These are phyloP conservation scores for Anneissia japonica DNA, from an alignment of 35 echinoderm and acorn worm genomes.

Conservation along the genomic window DNA sequence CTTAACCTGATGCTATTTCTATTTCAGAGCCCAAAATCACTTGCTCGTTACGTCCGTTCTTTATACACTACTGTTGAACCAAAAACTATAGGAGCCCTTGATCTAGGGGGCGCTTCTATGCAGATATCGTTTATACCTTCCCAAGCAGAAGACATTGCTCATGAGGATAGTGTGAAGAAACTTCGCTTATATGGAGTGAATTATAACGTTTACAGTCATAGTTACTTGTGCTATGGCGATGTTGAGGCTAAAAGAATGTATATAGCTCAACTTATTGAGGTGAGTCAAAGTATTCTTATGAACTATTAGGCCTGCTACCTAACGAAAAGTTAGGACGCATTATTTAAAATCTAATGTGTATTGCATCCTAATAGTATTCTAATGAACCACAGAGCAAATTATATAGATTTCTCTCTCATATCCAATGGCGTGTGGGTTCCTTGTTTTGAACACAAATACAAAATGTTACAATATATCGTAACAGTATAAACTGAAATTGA, in stretches of 20 bases:
- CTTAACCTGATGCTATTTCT: no score
- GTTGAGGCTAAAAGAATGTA: not conserved
- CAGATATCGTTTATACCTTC: conserved; percentile 4
- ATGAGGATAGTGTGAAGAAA: not conserved
- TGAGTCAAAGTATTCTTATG: not conserved
- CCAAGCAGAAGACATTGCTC: not conserved
- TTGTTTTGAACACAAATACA: no score
- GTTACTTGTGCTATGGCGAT: not conserved
- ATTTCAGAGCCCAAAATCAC: not conserved
- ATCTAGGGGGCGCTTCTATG: conserved; percentile 1
- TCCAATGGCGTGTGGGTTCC: no score
- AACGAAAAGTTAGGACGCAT: no score
- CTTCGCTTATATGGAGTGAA: not conserved
- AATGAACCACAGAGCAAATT: no score
- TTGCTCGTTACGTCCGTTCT: not conserved
- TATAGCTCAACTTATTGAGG: not conserved
- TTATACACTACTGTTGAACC: not conserved
- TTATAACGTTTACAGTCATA: not conserved
- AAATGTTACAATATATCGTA: no score
- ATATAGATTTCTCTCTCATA: no score
- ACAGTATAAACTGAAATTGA: no score
- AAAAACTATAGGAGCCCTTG: not conserved
- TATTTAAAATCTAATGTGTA: no score
- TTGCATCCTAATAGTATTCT: no score
- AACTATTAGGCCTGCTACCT: no score